phyloP scores from a whole-genome alignment of 2,113 vertebrate genomes.

The Petroica traversi region DNA sequence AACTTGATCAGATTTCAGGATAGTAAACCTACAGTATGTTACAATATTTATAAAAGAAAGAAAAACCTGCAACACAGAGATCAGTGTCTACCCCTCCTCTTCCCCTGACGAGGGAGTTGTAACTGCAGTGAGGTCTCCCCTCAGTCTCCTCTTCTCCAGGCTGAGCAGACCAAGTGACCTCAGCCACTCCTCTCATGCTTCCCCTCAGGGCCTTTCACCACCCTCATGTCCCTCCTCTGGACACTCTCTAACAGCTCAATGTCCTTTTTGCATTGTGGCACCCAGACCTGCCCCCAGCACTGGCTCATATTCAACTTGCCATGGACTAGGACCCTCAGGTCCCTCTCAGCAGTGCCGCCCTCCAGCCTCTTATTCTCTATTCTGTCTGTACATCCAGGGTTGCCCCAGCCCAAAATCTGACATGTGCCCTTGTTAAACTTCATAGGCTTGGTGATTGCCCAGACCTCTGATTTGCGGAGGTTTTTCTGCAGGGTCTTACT shows the following conservation, averaged over 20 bases:
- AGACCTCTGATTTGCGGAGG: not conserved
- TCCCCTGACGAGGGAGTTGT: rapidly evolving
- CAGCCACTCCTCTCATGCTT: rapidly evolving
- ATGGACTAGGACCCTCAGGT: rapidly evolving
- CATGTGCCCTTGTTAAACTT: not conserved
- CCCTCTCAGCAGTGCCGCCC: rapidly evolving
- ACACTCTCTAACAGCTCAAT: not conserved
- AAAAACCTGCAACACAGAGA: not conserved
- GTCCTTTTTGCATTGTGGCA: rapidly evolving
- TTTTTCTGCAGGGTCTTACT: not conserved
- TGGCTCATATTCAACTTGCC: rapidly evolving
- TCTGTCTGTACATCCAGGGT: not conserved
- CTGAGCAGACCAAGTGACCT: not conserved
- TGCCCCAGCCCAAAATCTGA: not conserved
- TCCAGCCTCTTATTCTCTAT: not conserved
- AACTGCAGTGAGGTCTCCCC: not conserved
- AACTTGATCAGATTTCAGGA: not conserved
- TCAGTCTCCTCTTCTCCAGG: not conserved
- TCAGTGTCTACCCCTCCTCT: not conserved
- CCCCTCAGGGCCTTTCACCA: not conserved
- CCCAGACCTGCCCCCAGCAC: not conserved
- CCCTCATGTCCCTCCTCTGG: not conserved
- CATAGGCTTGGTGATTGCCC: not conserved
- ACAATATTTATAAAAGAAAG: not conserved
- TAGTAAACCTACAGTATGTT: not conserved